Evolutionary conservation across 2,797 vertebrate genomes (phyloP), one percentile per base, ranked within the genome.

Genomic region (Paratrypauchen microcephalus): DNA sequence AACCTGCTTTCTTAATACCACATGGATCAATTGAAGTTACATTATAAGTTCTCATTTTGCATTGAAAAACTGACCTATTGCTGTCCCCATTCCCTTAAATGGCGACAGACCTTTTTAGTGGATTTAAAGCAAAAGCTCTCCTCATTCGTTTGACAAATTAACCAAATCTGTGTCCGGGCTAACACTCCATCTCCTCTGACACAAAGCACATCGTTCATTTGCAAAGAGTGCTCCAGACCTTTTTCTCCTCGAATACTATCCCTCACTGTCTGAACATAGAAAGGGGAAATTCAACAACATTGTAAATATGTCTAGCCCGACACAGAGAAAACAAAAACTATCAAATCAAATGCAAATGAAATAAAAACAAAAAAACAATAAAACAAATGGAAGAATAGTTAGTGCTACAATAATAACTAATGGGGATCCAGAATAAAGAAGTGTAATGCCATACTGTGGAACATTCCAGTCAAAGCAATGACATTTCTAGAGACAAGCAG

Each of bases 51-150:
- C 32, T 28, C 32, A 61, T 19, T 13, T 45, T 15, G 13, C 41
- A 4, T 4, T 62, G 60, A 62, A n/a, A 62, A 45, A 62, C 4
- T 9, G 12, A 21, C 12, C 60, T 45, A 64, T 48, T 26, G 9
- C 62, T 5, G 62, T 79, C 55, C 47, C 75, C 71, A 68, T 86
- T 85, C 75, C 65, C 67, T 83, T 76, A 58, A 79, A 81, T 80
- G 57, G 65, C 76, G 76, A 83, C 70, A 79, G 78, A 84, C 84
- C 75, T 79, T 75, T 75, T 70, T 59, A 65, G 76, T 60, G 65
- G 28, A 80, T 86, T 79, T 76, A 32, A 71, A 60, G 60, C 54
- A 68, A 75, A 70, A 84, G 41, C 68, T 68, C 71, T 69, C 26
- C 59, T 55, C 66, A 54, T 56, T 68, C 66, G 59, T 55, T 26